Conservation (phyloP, 2,113 vertebrate genomes). For the Oxyura jamaicensis region DNA sequence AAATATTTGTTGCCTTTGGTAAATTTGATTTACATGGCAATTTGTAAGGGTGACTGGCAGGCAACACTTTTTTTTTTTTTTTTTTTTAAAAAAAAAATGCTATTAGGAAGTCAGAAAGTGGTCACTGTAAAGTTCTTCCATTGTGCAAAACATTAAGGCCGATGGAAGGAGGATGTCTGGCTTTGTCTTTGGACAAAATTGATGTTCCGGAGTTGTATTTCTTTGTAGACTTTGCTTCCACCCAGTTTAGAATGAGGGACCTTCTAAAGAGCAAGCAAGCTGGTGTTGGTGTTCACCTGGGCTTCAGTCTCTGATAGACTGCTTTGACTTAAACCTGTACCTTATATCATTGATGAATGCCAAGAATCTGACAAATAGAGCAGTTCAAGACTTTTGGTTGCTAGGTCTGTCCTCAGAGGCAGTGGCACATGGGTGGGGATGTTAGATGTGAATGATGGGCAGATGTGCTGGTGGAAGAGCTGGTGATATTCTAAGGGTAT, state of each 20-base stretch:
- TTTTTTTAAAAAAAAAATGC: not conserved
- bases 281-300: not conserved
- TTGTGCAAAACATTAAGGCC: not conserved
- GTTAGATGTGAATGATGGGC: not conserved
- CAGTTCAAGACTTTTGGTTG: not conserved
- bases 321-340: not conserved
- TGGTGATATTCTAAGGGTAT: not conserved
- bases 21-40: not conserved
- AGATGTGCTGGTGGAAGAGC: not conserved
- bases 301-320: not conserved
- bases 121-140: not conserved
- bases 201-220: not conserved
- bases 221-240: not conserved
- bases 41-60: not conserved
- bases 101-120: not conserved
- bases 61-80: rapidly evolving
- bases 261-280: not conserved
- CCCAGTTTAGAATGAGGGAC: not conserved
- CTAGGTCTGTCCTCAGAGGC: not conserved
- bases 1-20: not conserved
- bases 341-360: not conserved
- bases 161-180: not conserved
- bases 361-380: not conserved
- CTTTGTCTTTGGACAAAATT: not conserved
- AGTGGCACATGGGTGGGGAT: not conserved